These are phyloP conservation scores for Campopleginae sp. DNA, from an alignment of 2,888 invertebrate genomes.

Conservation along the genomic window DNA sequence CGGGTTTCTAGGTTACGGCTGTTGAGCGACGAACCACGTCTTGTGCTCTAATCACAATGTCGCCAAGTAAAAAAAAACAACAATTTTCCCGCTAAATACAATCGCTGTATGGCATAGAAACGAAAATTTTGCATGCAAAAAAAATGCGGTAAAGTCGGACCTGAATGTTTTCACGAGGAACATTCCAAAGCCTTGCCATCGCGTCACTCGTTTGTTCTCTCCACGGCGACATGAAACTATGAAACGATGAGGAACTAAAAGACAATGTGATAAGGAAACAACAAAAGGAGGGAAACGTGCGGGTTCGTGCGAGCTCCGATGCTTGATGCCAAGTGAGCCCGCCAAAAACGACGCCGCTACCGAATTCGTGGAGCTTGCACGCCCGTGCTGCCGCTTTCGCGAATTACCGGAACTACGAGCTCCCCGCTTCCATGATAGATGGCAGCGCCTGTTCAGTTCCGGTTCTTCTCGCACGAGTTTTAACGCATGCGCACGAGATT, in stretches of 20 bases:
- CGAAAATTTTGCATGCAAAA: conserved; percentile 1
- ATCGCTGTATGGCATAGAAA: too few species aligned
- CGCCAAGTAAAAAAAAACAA: not conserved
- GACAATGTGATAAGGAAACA: not conserved
- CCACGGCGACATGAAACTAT: not conserved
- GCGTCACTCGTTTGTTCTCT: not conserved
- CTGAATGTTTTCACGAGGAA: conserved; percentile 2
- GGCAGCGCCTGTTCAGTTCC: conserved; percentile 9
- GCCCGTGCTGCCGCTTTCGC: conserved; percentile 33
- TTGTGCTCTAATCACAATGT: not conserved
- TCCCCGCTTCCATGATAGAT: not conserved
- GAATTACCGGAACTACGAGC: not conserved
- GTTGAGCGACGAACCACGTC: not conserved
- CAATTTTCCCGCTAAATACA: not conserved
- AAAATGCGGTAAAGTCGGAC: not conserved
- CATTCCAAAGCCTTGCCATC: not conserved
- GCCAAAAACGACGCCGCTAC: not conserved
- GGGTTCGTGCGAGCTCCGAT: not conserved
- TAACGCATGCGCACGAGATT: conserved; percentile 12
- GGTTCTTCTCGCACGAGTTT: not conserved
- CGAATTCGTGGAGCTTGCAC: not conserved
- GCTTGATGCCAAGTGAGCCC: not conserved
- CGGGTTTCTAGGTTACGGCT: not conserved
- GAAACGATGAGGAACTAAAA: not conserved
- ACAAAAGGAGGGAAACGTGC: not conserved